Base-by-base conservation (phyloP, 2,888 invertebrate species). In the Phasia obesa region DNA sequence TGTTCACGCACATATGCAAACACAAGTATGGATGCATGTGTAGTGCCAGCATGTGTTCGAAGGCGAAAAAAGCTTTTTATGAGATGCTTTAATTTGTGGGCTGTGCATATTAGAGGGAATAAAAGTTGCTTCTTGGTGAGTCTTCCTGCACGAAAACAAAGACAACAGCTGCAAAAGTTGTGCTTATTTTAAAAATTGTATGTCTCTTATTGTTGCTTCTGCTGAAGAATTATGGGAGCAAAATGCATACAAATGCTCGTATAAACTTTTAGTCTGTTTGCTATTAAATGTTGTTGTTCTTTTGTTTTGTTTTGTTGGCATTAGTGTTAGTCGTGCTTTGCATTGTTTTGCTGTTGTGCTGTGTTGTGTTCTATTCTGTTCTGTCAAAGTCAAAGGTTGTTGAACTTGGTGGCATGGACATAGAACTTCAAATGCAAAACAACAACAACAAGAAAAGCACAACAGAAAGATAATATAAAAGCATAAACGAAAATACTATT, bases 321-420 rank as follows among this genome's bases (percentile, higher is more conserved):
- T n/a, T 64, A 42, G 70, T 81, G 59, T 76, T 81, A 70, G 79
- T 79, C 67, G 53, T 64, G 57, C 62, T 69, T 64, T 55, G 38
- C 13, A n/a, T n/a, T n/a, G n/a, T n/a, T 38, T 38, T 6, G 19
- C 53, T 76, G 35, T 71, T 71, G 35, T 19, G n/a, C n/a, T n/a
- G n/a, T n/a, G n/a, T n/a, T n/a, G n/a, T n/a, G n/a, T n/a, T n/a
- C n/a, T n/a, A n/a, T n/a, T 69, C 60, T 67, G 47, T 44, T 70
- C 81, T 60, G 81, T 84, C 85, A 86, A 84, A 88, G 88, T 87
- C 89, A 90, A 88, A 88, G 90, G 89, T 87, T 86, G 75, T 87
- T 89, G 90, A 89, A 90, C 89, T 86, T 83, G 69, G 23, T 81
- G 62, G 62, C 47, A 64, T 75, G 79, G 75, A 70, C 65, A 73